phyloP scores from a whole-genome alignment of 2,113 vertebrate species.

The Balaenoptera acutorostrata region DNA sequence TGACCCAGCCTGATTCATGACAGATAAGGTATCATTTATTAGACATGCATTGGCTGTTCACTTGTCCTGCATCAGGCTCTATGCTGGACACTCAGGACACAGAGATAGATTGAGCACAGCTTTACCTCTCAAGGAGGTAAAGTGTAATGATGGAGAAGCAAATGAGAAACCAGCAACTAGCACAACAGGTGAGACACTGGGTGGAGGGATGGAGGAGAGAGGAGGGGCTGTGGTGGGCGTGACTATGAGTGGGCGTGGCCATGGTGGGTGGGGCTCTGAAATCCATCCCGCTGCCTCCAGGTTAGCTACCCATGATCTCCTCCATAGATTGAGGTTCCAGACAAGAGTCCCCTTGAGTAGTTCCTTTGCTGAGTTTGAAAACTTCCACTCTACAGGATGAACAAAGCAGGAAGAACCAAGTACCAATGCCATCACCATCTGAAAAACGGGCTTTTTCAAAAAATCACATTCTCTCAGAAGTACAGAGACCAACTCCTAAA shows the following conservation, averaged over 20 bases:
- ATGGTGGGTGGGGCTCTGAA: not conserved
- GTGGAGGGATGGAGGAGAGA: not conserved
- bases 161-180: not conserved
- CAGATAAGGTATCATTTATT: not conserved
- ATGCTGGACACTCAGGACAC: not conserved
- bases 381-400: not conserved
- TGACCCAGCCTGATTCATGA: not conserved
- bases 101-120: not conserved
- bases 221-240: not conserved
- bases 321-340: not conserved
- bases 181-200: not conserved
- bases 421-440: not conserved
- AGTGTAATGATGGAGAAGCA: not conserved
- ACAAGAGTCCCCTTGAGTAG: not conserved
- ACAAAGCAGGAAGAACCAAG: slow-evolving; percentile 17
- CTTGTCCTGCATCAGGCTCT: not conserved
- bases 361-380: not conserved
- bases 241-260: rapidly evolving
- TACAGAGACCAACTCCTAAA: slow-evolving; percentile 55
- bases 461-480: slow-evolving; percentile 41
- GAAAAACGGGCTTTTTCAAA: not conserved
- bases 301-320: not conserved
- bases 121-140: not conserved
- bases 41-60: not conserved
- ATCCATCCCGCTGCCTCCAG: not conserved